phyloP scores from a whole-genome alignment of 2,888 invertebrate genomes.

The Leptopilina myrica region DNA sequence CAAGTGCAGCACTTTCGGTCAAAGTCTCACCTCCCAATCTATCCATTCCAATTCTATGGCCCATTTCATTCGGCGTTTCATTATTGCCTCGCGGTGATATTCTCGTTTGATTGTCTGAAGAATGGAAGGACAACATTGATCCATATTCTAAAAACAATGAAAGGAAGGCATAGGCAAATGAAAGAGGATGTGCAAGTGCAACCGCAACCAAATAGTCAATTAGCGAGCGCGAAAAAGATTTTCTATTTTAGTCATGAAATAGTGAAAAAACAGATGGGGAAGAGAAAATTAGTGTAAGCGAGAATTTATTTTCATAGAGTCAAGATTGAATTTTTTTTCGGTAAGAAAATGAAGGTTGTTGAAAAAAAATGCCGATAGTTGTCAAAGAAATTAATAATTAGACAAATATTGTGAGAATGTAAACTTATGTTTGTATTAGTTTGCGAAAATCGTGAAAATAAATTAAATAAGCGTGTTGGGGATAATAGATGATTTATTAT shows the following conservation, averaged over 20 bases:
- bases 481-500: not conserved
- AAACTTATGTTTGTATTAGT: too few species aligned
- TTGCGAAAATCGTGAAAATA: too few species aligned
- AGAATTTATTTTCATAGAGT: not conserved
- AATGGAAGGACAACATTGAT: conserved; percentile 74
- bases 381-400: too few species aligned
- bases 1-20: conserved; percentile 68
- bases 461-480: too few species aligned
- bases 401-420: too few species aligned
- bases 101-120: conserved; percentile 67
- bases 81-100: conserved; percentile 61
- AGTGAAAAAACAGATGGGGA: not conserved
- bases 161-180: conserved; percentile 58
- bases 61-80: conserved; percentile 63
- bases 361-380: too few species aligned
- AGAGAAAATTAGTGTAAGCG: too few species aligned
- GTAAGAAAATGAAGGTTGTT: too few species aligned
- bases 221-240: conserved; percentile 18
- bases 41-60: conserved; percentile 60
- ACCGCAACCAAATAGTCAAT: conserved; percentile 50
- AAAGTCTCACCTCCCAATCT: conserved; percentile 59
- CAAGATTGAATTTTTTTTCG: too few species aligned
- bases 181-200: conserved; percentile 54
- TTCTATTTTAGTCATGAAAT: conserved; percentile 12
- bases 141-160: conserved; percentile 74